Percentiles rank a stretch among this genome's conserved stretches.
Conservation (phyloP, 2,113 vertebrate species). For the Istiophorus platypterus region DNA sequence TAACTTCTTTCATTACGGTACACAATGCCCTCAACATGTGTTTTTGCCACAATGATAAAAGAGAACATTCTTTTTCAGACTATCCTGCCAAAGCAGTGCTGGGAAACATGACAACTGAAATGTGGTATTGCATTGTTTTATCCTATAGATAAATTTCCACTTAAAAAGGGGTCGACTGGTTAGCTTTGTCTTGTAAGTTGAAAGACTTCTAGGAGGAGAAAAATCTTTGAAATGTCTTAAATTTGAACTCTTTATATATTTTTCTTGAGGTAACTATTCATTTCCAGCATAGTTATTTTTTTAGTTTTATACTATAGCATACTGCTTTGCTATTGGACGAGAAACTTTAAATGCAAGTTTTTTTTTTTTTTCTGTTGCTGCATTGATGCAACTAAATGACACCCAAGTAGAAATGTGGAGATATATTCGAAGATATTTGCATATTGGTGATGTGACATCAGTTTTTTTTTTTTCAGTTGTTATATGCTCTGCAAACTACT, state of each 20-base stretch:
- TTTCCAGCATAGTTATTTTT: not conserved
- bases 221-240: not conserved
- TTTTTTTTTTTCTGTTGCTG: not conserved
- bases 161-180: conserved; percentile 4
- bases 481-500: conserved; percentile 30
- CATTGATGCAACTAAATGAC: not conserved
- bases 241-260: not conserved
- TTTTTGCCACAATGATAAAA: conserved; percentile 68
- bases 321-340: not conserved
- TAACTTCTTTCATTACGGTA: conserved; percentile 66
- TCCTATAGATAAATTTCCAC: conserved; percentile 37
- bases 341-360: not conserved
- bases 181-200: conserved; percentile 41
- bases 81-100: conserved; percentile 28
- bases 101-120: conserved; percentile 38
- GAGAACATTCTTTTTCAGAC: conserved; percentile 49
- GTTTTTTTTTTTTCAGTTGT: not conserved
- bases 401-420: not conserved
- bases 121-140: conserved; percentile 31
- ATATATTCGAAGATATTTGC: conserved; percentile 25
- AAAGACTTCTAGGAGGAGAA: not conserved
- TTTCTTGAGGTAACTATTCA: not conserved
- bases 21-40: conserved; percentile 61
- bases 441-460: conserved; percentile 8
- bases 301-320: not conserved